Conservation (phyloP, 2,888 invertebrate species). For the Steinernema carpocapsae region DNA sequence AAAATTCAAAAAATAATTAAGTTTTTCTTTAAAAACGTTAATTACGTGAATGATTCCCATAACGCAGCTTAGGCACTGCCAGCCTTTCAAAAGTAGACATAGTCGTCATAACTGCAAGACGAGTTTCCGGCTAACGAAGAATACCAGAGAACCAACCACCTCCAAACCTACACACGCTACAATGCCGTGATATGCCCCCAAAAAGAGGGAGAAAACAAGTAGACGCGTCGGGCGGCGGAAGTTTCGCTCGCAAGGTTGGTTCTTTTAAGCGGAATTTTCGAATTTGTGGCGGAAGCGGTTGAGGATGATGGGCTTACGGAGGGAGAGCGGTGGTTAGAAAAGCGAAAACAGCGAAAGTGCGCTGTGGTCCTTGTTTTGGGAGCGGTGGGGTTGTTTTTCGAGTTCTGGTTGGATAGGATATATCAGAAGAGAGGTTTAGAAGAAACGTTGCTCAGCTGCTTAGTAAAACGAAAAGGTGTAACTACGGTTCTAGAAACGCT, state of each 20-base stretch:
- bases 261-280: not conserved
- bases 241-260: slow-evolving; percentile 4
- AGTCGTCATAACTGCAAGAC: not conserved
- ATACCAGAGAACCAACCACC: not conserved
- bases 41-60: not conserved
- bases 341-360: slow-evolving; percentile 1
- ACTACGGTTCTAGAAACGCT: too few species aligned
- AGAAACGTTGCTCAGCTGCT: too few species aligned
- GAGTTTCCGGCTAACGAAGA: not conserved
- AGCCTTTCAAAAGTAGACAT: not conserved
- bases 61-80: slow-evolving; percentile 7
- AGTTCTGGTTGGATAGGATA: too few species aligned
- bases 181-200: too few species aligned
- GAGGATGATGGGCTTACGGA: not conserved
- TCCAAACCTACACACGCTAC: not conserved
- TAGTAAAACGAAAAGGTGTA: too few species aligned
- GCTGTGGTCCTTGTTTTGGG: not conserved
- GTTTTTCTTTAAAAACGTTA: not conserved
- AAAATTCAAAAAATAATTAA: not conserved
- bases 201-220: slow-evolving; percentile 20
- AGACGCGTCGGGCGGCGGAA: not conserved
- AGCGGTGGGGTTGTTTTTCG: not conserved
- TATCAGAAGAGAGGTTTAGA: too few species aligned
- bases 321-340: too few species aligned
- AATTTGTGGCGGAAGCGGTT: slow-evolving; percentile 2